A percentile compares a stretch with the other conserved stretches of the same genome.
Conservation (phyloP, 2,888 invertebrate species). For the Trichopoda pennipes region DNA sequence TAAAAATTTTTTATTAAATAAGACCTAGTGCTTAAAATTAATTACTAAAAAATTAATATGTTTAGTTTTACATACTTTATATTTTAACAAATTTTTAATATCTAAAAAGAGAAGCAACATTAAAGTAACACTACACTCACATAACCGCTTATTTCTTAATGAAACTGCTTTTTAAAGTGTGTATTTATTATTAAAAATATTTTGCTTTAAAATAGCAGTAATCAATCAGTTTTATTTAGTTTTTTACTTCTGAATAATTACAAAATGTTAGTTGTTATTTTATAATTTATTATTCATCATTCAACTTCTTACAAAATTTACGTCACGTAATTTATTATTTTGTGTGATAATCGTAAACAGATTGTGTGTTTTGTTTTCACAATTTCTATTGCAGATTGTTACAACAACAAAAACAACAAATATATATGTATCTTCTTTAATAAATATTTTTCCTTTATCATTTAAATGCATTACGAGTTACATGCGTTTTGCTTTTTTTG, state of each 20-base stretch:
- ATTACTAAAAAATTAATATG: too few species aligned
- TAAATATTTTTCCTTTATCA: constrained; percentile 21
- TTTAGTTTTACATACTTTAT: too few species aligned
- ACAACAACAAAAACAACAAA: constrained; percentile 23
- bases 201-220: background rate
- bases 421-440: constrained; percentile 5
- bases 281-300: constrained; percentile 45
- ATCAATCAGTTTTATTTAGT: constrained; percentile 11
- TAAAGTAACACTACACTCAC: too few species aligned
- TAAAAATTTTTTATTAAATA: too few species aligned
- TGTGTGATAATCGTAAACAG: constrained; percentile 46
- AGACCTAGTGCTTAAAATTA: too few species aligned
- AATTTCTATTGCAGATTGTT: constrained; percentile 53
- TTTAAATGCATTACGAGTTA: constrained; percentile 48
- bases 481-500: constrained; percentile 20
- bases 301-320: constrained; percentile 52
- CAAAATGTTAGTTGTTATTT: constrained; percentile 32
- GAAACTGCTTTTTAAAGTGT: too few species aligned
- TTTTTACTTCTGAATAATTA: constrained; percentile 21
- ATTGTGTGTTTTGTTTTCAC: constrained; percentile 52
- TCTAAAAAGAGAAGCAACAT: too few species aligned
- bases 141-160: too few species aligned
- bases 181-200: background rate
- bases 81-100: too few species aligned
- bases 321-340: constrained; percentile 59